These are phyloP conservation scores for Rhingia rostrata DNA, from an alignment of 2,888 invertebrate species.

Conservation along the genomic window DNA sequence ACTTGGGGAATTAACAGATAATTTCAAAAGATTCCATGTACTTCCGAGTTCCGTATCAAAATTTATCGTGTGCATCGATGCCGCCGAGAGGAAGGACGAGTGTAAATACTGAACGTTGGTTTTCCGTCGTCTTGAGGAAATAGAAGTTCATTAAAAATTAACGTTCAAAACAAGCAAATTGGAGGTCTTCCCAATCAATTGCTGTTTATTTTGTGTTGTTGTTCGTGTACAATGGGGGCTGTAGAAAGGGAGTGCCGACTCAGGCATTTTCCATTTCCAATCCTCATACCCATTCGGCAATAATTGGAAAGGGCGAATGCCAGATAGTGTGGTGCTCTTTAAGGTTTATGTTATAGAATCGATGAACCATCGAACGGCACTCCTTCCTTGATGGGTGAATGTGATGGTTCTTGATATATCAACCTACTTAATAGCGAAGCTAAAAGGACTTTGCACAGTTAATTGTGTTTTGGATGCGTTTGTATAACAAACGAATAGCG, in stretches of 20 bases:
- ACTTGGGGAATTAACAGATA: constrained; percentile 54
- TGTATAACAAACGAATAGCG: too few species aligned
- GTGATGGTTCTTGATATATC: constrained; percentile 18
- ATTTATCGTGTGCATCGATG: too few species aligned
- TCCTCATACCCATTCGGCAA: background rate
- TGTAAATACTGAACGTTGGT: too few species aligned
- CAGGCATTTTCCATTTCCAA: constrained; percentile 13
- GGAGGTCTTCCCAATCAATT: constrained; percentile 35
- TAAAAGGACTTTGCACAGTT: too few species aligned
- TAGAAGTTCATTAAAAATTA: constrained; percentile 65
- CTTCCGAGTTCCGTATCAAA: constrained; percentile 29
- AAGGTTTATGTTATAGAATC: constrained; percentile 48
- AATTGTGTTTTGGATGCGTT: too few species aligned
- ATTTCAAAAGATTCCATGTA: constrained; percentile 52
- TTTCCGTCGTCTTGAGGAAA: constrained; percentile 31
- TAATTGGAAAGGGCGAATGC: constrained; percentile 6
- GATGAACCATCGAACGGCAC: constrained; percentile 47
- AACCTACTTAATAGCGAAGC: background rate
- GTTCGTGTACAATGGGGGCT: background rate
- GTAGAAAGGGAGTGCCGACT: constrained; percentile 47
- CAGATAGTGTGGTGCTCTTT: constrained; percentile 4
- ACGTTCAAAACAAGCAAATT: constrained; percentile 64
- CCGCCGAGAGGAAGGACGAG: too few species aligned
- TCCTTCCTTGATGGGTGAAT: constrained; percentile 34
- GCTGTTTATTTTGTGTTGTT: constrained; percentile 25